phyloP scores from a whole-genome alignment of 2,113 vertebrate species.

The Theristicus caerulescens region DNA sequence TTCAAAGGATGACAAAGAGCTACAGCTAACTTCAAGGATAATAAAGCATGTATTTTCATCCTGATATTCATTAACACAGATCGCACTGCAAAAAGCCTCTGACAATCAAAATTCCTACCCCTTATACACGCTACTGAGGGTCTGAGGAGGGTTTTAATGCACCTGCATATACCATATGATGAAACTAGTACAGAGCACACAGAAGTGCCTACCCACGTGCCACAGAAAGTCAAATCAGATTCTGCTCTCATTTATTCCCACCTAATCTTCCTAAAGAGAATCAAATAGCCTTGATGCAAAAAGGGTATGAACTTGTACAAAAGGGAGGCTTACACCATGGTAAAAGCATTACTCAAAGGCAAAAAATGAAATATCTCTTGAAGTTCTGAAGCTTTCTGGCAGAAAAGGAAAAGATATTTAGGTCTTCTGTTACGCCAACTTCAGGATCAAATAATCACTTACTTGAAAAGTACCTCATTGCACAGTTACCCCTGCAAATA shows the following conservation, averaged over 20 bases:
- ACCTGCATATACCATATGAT: neutral
- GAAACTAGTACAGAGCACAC: neutral
- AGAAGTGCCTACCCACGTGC: neutral
- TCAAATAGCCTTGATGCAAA: neutral
- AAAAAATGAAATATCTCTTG: neutral
- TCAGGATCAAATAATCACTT: neutral
- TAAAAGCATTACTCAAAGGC: neutral
- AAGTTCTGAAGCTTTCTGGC: neutral
- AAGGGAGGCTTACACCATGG: neutral
- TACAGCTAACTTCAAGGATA: neutral
- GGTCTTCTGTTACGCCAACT: neutral
- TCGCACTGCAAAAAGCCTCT: neutral
- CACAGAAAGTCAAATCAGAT: neutral
- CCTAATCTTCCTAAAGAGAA: neutral
- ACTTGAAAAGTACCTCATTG: neutral
- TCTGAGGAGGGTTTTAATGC: neutral
- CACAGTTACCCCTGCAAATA: neutral
- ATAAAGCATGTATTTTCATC: neutral
- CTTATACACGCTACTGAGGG: neutral
- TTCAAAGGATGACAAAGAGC: neutral
- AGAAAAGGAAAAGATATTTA: neutral
- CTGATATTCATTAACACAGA: neutral
- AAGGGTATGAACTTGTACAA: neutral
- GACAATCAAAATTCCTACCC: neutral
- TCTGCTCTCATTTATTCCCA: neutral